These are phyloP conservation scores for Trachythela sp. DNA, from an alignment of 64 coral and sea anemone species.

Conservation along the genomic window DNA sequence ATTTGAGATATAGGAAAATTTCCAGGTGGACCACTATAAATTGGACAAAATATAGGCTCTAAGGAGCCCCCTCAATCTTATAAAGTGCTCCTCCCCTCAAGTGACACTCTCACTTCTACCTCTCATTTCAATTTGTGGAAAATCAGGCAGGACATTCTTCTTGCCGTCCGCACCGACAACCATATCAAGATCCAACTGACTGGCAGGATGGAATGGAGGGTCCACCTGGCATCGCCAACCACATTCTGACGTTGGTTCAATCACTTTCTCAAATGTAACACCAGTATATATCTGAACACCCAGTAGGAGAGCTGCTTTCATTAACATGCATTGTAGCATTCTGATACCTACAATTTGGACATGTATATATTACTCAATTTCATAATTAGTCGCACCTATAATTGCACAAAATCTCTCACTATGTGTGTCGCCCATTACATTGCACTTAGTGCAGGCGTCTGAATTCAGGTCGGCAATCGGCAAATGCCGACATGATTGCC, in stretches of 20 bases:
- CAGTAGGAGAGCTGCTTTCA: conserved; percentile 86
- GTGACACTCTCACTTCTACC: conserved; percentile 45
- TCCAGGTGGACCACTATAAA: too few species aligned
- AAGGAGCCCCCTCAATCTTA: too few species aligned
- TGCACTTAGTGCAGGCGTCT: too few species aligned
- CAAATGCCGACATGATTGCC: too few species aligned
- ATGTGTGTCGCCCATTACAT: too few species aligned
- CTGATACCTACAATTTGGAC: conserved; percentile 65
- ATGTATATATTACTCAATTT: neutral
- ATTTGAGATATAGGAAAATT: too few species aligned
- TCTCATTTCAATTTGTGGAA: conserved; percentile 99
- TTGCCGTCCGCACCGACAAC: conserved; percentile 95
- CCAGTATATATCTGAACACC: conserved; percentile 87
- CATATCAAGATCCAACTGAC: conserved; percentile 71
- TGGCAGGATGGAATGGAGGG: conserved; percentile 58
- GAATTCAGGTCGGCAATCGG: too few species aligned
- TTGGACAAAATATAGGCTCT: too few species aligned
- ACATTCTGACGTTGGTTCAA: conserved; percentile 75
- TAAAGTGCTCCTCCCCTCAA: too few species aligned
- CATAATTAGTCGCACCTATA: too few species aligned
- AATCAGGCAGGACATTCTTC: conserved; percentile 89
- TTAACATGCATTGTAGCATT: conserved; percentile 63
- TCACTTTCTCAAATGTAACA: conserved; percentile 82
- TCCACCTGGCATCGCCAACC: conserved; percentile 85
- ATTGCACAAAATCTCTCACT: too few species aligned